Evolutionary conservation across 2,888 invertebrate species (phyloP).

Genomic region (Palloptera scutellata): DNA sequence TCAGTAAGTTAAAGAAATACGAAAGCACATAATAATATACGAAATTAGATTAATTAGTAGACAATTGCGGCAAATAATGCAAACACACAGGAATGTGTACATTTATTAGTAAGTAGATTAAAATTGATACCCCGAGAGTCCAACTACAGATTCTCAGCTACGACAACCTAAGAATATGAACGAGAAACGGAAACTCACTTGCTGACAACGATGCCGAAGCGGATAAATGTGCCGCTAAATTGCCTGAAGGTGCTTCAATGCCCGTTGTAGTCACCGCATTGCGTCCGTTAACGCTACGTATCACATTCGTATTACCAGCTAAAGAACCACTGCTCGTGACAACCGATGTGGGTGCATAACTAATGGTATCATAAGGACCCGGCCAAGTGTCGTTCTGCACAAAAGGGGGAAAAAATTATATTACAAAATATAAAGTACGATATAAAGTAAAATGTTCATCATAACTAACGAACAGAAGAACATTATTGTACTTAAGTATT

Average conservation of each 20-base stretch:
- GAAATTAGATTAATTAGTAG: too few species aligned
- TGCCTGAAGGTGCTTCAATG: constrained; percentile 41
- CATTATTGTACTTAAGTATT: neutral
- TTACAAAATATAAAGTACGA: constrained; percentile 19
- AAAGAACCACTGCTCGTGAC: constrained; percentile 46
- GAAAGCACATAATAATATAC: too few species aligned
- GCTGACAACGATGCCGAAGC: constrained; percentile 77
- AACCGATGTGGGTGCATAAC: constrained; percentile 51
- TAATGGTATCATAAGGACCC: constrained; percentile 58
- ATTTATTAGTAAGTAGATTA: neutral
- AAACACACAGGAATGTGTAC: too few species aligned
- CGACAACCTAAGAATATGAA: neutral
- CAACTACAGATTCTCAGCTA: neutral
- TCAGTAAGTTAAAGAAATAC: constrained; percentile 7
- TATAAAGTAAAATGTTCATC: constrained; percentile 5
- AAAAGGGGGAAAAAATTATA: constrained; percentile 14
- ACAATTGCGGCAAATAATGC: too few species aligned
- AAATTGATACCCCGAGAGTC: neutral
- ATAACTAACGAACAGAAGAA: neutral
- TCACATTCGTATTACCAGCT: constrained; percentile 53
- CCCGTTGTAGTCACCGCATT: constrained; percentile 45
- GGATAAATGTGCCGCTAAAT: constrained; percentile 66
- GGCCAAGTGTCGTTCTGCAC: constrained; percentile 56
- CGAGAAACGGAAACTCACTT: constrained; percentile 68
- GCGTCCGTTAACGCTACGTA: constrained; percentile 54